Base-by-base conservation (phyloP, 2,797 vertebrate species). In the Oreochromis mossambicus region DNA sequence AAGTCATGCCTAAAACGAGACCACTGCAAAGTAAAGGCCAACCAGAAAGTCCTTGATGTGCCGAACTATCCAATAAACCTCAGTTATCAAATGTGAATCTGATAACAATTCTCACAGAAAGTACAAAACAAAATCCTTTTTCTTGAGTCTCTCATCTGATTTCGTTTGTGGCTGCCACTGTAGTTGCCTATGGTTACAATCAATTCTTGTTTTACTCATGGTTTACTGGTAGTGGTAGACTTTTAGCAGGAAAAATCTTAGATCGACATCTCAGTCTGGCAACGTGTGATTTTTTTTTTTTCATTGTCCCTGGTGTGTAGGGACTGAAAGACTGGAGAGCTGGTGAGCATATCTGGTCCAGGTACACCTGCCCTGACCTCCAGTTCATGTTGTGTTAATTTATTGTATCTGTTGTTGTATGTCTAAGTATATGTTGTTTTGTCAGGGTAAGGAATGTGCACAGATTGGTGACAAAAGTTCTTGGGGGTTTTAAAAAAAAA, bases 271-370 rank as follows among this genome's bases (percentile, higher is more conserved):
- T n/a, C 14, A 38, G 41, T 66, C 10, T 26, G 15, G 54, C 6
- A 50, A 15, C 26, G 12, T 82, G 46, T 87, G 75, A 81, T 76
- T 24, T 38, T 84, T 24, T 24, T 24, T 88, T 19, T 29, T 84
- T 86, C 7, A 14, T 83, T 88, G 83, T 92, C 50, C 86, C 86
- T 85, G 90, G 52, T 88, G 88, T 91, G 85, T 86, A 94, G 93
- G 84, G 75, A 79, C 88, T 56, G 83, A 92, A 58, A 61, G 88
- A 52, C 55, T 50, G 90, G 61, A 85, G 63, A 81, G 86, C 41
- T 9, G 77, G 11, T 90, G 87, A 93, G 75, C 89, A 52, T 52
- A 68, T 86, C 79, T 77, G 68, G 56, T 91, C 41, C 82, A 84
- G 89, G 91, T 92, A 89, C 5, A 89, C 32, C 29, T 38, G 26